phyloP scores from a whole-genome alignment of 2,113 vertebrate species.

The Falcunculus frontatus region DNA sequence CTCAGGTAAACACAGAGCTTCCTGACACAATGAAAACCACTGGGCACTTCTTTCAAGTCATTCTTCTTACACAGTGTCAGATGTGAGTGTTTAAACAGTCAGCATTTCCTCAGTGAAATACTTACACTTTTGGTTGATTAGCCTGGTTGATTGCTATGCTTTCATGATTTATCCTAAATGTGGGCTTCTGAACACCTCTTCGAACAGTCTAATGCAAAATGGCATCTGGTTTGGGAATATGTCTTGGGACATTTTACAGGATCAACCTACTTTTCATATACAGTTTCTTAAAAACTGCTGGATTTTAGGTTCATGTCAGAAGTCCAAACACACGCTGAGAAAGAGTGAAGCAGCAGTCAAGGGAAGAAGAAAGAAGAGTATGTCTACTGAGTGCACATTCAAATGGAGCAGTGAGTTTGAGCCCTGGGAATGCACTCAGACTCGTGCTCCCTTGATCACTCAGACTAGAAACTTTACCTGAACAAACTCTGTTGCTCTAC shows the following conservation, averaged over 20 bases:
- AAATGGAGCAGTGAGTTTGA: not conserved
- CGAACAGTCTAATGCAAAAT: not conserved
- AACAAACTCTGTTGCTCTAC: not conserved
- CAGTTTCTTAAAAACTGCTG: not conserved
- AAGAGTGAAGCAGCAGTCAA: not conserved
- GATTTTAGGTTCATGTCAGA: not conserved
- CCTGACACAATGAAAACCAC: conserved; percentile 57
- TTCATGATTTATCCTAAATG: not conserved
- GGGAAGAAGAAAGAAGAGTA: not conserved
- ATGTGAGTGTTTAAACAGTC: conserved; percentile 58
- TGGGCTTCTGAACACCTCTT: not conserved
- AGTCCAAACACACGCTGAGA: not conserved
- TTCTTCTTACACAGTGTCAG: conserved; percentile 65
- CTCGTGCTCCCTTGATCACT: not conserved
- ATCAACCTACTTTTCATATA: not conserved
- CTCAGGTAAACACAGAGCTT: conserved; percentile 72
- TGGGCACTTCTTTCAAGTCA: conserved; percentile 62
- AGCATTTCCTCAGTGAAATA: conserved; percentile 51
- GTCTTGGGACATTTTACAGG: not conserved
- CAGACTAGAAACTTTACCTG: not conserved
- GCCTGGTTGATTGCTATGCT: not conserved
- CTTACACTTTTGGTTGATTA: not conserved
- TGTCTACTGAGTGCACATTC: not conserved
- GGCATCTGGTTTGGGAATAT: not conserved
- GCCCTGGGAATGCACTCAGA: not conserved